These are phyloP conservation scores for Drosophila tristis DNA, from an alignment of 1,140 invertebrate genomes.

Conservation along the genomic window DNA sequence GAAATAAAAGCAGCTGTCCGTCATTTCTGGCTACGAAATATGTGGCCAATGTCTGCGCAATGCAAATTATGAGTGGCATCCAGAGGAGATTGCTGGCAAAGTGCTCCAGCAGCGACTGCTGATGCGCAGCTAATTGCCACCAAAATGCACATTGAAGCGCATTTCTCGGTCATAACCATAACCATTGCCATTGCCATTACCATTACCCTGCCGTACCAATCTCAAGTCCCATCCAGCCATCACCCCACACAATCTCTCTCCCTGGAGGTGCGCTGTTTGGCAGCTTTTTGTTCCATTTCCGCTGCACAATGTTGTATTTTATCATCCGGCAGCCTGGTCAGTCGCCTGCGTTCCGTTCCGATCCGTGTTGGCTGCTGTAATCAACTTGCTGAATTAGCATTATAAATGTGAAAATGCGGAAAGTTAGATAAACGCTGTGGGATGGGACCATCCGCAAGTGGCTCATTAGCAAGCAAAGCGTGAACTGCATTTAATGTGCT, in stretches of 20 bases:
- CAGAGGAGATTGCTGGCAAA: constrained; percentile 48
- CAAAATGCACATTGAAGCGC: constrained; percentile 61
- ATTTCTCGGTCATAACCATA: constrained; percentile 23
- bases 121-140: constrained; percentile 72
- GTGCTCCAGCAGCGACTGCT: constrained; percentile 36
- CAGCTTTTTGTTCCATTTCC: constrained; percentile 64
- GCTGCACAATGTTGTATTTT: constrained; percentile 64
- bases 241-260: too few species aligned
- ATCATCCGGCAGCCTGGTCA: constrained; percentile 63
- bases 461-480: constrained; percentile 62
- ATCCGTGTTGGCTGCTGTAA: constrained; percentile 36
- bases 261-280: constrained; percentile 13
- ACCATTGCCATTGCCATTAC: background rate
- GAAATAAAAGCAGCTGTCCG: constrained; percentile 26
- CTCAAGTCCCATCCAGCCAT: constrained; percentile 1
- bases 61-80: constrained; percentile 30
- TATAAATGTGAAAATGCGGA: constrained; percentile 65
- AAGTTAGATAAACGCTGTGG: constrained; percentile 63
- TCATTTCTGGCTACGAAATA: constrained; percentile 27
- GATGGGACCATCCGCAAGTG: constrained; percentile 20
- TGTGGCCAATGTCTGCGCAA: constrained; percentile 16
- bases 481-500: constrained; percentile 69
- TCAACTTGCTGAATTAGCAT: constrained; percentile 72
- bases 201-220: background rate
- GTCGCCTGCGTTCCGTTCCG: background rate